Percentiles rank a stretch among this genome's conserved stretches.
Evolutionary conservation across 2,113 vertebrate genomes (phyloP).

Genomic region (Anoura caudifer): DNA sequence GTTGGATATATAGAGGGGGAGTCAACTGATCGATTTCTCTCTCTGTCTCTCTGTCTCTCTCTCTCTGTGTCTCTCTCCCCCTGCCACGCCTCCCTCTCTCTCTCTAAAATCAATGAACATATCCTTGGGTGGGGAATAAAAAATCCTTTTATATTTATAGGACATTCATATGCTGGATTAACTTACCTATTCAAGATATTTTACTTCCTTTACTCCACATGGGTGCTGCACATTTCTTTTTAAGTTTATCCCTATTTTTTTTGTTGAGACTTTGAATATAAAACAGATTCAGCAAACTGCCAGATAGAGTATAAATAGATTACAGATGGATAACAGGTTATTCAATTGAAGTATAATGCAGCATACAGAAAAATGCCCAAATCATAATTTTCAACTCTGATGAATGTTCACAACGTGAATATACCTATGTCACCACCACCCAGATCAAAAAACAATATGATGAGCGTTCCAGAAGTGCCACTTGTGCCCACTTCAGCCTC

Average conservation of each 20-base stretch:
- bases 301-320: constrained; percentile 31
- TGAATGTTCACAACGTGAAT: neutral
- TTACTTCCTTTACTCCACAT: neutral
- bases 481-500: neutral
- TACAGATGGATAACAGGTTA: neutral
- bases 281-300: neutral
- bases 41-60: no score
- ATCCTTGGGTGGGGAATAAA: no score
- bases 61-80: no score
- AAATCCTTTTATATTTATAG: constrained; percentile 21
- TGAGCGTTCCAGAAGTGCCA: neutral
- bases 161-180: neutral
- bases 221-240: neutral
- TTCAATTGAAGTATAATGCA: neutral
- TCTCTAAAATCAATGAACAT: no score
- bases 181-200: constrained; percentile 4
- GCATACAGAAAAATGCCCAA: neutral
- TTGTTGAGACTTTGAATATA: constrained; percentile 17
- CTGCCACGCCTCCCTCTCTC: no score
- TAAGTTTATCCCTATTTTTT: constrained; percentile 32
- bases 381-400: neutral
- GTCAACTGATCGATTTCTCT: no score
- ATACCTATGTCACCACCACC: neutral
- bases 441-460: constrained; percentile 12
- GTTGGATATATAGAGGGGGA: no score